Evolutionary conservation across 2,797 vertebrate species (phyloP).

Genomic region (Euthynnus affinis): DNA sequence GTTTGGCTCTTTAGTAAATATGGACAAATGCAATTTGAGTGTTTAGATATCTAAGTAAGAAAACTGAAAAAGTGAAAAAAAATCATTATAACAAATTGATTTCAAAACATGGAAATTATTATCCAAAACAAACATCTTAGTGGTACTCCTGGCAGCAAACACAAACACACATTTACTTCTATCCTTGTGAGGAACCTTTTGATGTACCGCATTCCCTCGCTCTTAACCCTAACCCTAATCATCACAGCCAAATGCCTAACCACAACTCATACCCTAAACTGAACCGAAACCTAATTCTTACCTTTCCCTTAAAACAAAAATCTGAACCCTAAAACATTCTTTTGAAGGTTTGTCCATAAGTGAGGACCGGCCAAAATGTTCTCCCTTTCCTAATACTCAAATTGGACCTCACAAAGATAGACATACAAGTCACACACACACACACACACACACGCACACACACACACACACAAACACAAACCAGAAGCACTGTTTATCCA

Average conservation of each 20-base stretch:
- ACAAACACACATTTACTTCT: background rate
- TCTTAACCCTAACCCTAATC: too few relatives aligned
- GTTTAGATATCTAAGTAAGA: background rate
- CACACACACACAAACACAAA: conserved; percentile 28
- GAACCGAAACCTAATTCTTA: background rate
- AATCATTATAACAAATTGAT: background rate
- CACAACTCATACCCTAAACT: too few relatives aligned
- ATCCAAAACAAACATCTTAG: conserved; percentile 20
- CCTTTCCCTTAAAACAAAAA: background rate
- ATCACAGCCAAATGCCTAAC: background rate
- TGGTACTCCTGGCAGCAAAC: background rate
- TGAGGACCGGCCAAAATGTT: too few relatives aligned
- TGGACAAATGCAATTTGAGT: conserved; percentile 1
- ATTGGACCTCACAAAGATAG: background rate
- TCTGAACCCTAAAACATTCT: background rate
- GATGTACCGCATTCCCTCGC: too few relatives aligned
- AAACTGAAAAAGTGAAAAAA: background rate
- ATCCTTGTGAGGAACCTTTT: too few relatives aligned
- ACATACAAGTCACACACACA: conserved; percentile 9
- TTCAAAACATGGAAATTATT: conserved; percentile 14
- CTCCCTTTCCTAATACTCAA: background rate
- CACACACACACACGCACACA: conserved; percentile 18
- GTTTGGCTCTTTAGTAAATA: background rate
- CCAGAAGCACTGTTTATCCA: conserved; percentile 44
- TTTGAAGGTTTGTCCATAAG: background rate